Evolutionary conservation across 2,888 invertebrate genomes (phyloP).

Genomic region (Adela reaumurella): DNA sequence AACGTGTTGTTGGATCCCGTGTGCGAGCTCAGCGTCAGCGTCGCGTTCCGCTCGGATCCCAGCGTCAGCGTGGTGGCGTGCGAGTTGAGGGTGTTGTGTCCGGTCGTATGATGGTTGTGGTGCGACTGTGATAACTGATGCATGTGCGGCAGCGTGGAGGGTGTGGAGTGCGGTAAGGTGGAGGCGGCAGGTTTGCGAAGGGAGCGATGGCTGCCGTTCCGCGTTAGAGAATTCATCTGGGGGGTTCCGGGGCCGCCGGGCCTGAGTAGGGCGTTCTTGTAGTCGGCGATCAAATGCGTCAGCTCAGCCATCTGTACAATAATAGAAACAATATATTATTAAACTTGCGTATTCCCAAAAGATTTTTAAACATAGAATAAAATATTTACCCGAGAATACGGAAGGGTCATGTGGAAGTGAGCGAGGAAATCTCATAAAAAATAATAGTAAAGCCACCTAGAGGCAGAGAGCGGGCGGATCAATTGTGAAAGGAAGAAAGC

Average conservation of each 20-base stretch:
- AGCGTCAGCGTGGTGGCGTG: constrained; percentile 49
- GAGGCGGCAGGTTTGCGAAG: constrained; percentile 34
- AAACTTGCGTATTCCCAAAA: no score
- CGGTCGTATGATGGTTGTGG: constrained; percentile 36
- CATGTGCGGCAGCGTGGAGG: constrained; percentile 35
- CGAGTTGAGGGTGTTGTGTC: constrained; percentile 58
- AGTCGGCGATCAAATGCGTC: constrained; percentile 87
- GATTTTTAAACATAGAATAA: no score
- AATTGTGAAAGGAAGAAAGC: no score
- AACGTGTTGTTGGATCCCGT: constrained; percentile 25
- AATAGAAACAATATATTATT: not conserved
- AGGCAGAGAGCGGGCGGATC: no score
- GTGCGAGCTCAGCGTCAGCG: constrained; percentile 36
- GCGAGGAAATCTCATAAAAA: no score
- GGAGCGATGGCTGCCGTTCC: constrained; percentile 66
- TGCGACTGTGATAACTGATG: constrained; percentile 24
- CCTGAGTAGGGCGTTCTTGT: constrained; percentile 85
- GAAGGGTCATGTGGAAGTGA: no score
- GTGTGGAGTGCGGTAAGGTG: constrained; percentile 42
- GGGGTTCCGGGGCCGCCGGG: constrained; percentile 74
- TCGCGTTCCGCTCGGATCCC: constrained; percentile 38
- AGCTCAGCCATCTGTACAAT: constrained; percentile 78
- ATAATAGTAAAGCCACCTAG: no score
- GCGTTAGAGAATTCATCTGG: constrained; percentile 72
- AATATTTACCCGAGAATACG: no score